Conservation (phyloP, 2,888 invertebrate genomes). For the Nudaria mundana region DNA sequence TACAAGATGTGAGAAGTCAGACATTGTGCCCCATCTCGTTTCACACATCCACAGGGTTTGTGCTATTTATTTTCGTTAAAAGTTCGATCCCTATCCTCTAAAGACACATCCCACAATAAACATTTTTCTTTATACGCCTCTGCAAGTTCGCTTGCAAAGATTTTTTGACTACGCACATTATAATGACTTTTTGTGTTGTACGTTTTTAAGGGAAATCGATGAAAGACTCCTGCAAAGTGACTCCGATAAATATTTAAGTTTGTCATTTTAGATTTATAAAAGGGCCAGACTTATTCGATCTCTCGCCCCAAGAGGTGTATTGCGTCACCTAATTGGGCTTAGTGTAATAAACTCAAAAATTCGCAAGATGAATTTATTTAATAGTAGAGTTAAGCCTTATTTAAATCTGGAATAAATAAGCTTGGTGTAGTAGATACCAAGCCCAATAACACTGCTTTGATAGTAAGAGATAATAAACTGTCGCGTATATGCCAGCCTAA, state of each 20-base stretch:
- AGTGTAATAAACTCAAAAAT: too few relatives aligned
- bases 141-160: constrained; percentile 3
- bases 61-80: constrained; percentile 15
- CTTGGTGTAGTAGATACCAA: neutral
- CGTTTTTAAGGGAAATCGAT: too few relatives aligned
- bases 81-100: constrained; percentile 11
- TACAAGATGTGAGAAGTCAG: neutral
- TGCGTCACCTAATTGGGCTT: too few relatives aligned
- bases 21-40: neutral
- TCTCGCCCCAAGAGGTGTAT: too few relatives aligned
- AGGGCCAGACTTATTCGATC: too few relatives aligned
- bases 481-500: constrained; percentile 1
- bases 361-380: too few relatives aligned
- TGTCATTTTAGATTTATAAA: too few relatives aligned
- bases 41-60: constrained; percentile 1
- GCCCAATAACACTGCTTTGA: neutral
- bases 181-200: too few relatives aligned
- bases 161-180: too few relatives aligned
- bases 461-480: constrained; percentile 3
- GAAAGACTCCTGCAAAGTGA: too few relatives aligned
- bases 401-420: neutral
- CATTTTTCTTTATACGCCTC: constrained; percentile 4
- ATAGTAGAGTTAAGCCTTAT: neutral
- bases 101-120: constrained; percentile 8
- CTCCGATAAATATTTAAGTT: too few relatives aligned